Conservation (phyloP, 1,140 invertebrate species). For the Oedothorax gibbosus region DNA sequence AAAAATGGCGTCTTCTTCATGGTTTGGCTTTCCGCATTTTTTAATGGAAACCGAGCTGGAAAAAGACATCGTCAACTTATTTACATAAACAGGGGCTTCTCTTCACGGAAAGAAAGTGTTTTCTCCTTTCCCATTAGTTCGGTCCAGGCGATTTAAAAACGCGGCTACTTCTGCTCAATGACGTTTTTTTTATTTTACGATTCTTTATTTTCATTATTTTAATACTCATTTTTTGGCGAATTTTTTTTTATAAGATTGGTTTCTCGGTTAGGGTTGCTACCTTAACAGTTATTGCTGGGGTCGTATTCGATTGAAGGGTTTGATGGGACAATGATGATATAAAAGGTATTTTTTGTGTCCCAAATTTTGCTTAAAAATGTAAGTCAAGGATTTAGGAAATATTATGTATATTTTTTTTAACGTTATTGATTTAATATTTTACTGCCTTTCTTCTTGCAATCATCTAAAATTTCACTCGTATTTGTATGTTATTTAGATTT, state of each 20-base stretch:
- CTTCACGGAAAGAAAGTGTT: conserved; percentile 47
- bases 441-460: no score
- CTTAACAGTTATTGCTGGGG: conserved; percentile 25
- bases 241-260: conserved; percentile 14
- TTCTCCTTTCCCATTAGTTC: conserved; percentile 48
- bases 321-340: no score
- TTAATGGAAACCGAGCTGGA: conserved; percentile 55
- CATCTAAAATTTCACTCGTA: no score
- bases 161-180: conserved; percentile 56
- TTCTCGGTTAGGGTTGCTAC: conserved; percentile 13
- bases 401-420: no score
- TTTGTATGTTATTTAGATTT: no score
- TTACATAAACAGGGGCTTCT: conserved; percentile 59
- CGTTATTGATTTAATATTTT: no score
- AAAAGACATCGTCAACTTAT: conserved; percentile 59
- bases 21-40: background rate
- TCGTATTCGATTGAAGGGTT: no score
- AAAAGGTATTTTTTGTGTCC: no score
- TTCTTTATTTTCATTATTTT: conserved; percentile 18
- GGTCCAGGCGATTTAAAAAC: conserved; percentile 55
- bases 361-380: no score
- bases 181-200: conserved; percentile 17
- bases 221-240: conserved; percentile 28
- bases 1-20: conserved; percentile 19
- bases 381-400: no score